Percentiles rank a stretch among this genome's conserved stretches.
phyloP scores from a whole-genome alignment of 53 echinoderm and acorn worm species.

The Mesocentrotus franciscanus region DNA sequence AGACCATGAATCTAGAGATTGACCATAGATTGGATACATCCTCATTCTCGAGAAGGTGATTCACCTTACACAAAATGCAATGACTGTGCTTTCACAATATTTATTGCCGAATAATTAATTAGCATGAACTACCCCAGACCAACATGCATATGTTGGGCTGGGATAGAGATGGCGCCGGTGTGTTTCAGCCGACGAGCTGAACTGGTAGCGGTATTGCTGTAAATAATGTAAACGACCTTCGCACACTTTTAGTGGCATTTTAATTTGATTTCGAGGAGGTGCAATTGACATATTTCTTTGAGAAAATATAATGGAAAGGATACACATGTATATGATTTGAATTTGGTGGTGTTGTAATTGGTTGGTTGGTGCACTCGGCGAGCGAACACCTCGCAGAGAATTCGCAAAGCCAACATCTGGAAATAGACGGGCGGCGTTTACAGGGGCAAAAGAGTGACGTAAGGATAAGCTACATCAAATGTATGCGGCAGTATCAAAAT shows the following conservation, averaged over 20 bases:
- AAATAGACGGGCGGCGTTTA: neutral
- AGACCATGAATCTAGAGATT: neutral
- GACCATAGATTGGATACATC: neutral
- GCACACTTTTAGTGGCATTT: conserved; percentile 33
- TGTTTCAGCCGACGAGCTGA: neutral
- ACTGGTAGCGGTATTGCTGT: neutral
- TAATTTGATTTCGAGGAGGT: neutral
- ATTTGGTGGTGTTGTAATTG: neutral
- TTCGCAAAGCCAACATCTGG: neutral
- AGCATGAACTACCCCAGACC: neutral
- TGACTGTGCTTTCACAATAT: neutral
- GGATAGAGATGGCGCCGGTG: neutral
- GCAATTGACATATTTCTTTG: conserved; percentile 26
- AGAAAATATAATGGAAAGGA: neutral
- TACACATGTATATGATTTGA: conserved; percentile 22
- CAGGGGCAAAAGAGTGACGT: neutral
- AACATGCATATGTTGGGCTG: neutral
- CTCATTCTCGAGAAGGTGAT: neutral
- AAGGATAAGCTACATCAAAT: neutral
- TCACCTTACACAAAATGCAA: neutral
- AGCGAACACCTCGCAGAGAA: neutral
- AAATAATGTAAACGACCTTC: conserved; percentile 28
- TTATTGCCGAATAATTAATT: neutral
- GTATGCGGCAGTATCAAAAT: neutral
- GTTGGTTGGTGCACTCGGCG: neutral